Evolutionary conservation across 2,113 vertebrate species (phyloP).

Genomic region (Rhea americana): DNA sequence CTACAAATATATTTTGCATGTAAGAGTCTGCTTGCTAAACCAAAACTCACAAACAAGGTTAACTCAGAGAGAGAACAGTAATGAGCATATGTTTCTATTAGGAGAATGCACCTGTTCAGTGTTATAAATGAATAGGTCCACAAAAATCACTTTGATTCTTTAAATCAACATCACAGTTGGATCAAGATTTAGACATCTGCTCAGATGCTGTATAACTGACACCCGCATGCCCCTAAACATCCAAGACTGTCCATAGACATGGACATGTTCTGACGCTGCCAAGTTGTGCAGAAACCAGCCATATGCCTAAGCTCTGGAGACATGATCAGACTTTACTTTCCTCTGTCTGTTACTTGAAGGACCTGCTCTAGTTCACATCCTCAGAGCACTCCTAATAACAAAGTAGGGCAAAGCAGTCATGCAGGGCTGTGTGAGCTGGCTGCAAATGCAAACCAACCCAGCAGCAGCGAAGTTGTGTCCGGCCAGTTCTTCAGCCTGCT

Average conservation of each 20-base stretch:
- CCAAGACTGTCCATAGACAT: background rate
- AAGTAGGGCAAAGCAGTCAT: background rate
- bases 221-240: background rate
- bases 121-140: background rate
- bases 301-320: background rate
- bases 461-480: fast-evolving
- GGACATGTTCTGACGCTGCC: background rate
- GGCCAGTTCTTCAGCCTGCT: background rate
- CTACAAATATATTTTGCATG: background rate
- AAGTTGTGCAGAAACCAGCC: background rate
- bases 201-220: background rate
- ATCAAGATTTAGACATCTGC: fast-evolving
- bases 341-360: background rate
- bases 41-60: background rate
- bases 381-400: background rate
- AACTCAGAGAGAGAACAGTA: background rate
- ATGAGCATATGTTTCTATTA: background rate
- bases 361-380: background rate
- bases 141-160: background rate
- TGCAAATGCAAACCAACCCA: background rate
- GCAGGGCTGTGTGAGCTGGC: fast-evolving
- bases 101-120: background rate
- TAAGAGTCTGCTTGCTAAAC: background rate
- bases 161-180: background rate
- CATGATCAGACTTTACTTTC: background rate